A percentile compares a stretch with the other conserved stretches of the same genome.
Evolutionary conservation across 1,140 invertebrate genomes (phyloP).

Genomic region (Pseudomyrmex flavicornis): DNA sequence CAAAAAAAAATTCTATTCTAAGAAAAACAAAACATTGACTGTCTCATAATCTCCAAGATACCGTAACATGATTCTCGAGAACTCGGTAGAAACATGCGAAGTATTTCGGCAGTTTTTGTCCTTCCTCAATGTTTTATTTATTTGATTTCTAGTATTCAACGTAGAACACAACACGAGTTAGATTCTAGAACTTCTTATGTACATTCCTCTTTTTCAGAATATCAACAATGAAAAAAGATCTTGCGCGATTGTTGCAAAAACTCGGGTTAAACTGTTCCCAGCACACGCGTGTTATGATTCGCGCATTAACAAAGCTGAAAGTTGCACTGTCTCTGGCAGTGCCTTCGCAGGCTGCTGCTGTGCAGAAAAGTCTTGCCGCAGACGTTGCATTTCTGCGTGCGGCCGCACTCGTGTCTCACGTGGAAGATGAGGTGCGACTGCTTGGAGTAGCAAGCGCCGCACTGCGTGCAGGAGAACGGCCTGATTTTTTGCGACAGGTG

Average conservation of each 20-base stretch:
- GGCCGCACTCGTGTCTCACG: constrained; percentile 79
- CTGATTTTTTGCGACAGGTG: constrained; percentile 70
- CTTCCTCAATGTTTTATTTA: background rate
- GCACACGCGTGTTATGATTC: background rate
- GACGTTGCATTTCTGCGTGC: constrained; percentile 80
- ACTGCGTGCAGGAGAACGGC: constrained; percentile 75
- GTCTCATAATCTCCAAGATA: background rate
- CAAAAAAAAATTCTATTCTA: constrained; percentile 1
- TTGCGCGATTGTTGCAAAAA: background rate
- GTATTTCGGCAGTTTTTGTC: background rate
- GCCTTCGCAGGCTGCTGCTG: constrained; percentile 82
- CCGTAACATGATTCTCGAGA: background rate
- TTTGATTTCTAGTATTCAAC: too few species aligned
- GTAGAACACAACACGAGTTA: too few species aligned
- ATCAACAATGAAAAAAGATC: background rate
- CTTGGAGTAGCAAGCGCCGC: constrained; percentile 76
- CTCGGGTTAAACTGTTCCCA: background rate
- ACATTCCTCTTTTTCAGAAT: too few species aligned
- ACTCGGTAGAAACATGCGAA: background rate
- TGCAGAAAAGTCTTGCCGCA: constrained; percentile 84
- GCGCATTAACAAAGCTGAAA: constrained; percentile 56
- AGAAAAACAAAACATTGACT: background rate
- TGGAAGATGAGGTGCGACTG: constrained; percentile 78
- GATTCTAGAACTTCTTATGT: too few species aligned
- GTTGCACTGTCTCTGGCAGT: constrained; percentile 71